Evolutionary conservation across 2,113 vertebrate species (phyloP), one percentile per base, ranked within the genome.

Genomic region (Phoxinus phoxinus): DNA sequence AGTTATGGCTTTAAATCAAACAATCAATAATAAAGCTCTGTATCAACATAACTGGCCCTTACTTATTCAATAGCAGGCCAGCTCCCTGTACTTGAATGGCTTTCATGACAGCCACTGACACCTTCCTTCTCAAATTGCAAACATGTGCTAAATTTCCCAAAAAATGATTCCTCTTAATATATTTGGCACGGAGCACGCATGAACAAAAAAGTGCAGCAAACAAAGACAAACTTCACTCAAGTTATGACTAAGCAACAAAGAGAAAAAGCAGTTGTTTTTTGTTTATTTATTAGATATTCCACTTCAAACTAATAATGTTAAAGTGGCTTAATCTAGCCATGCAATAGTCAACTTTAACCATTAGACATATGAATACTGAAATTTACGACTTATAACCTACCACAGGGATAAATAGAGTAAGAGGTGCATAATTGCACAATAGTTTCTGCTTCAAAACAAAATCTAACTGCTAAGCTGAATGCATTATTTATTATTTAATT

Each of bases 401-500:
- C 67, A 23, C 3, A 72, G 65, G 6, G 19, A 44, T 72, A 10
- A 41, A 72, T 6, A 13, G 1, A n/a, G 19, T 41, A 41, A 72
- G 21, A 72, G 7, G 11, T n/a, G 12, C 19, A 44, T 76, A 76
- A 53, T n/a, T 32, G 46, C 44, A 30, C n/a, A 37, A 37, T 19
- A 41, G 6, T 59, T 53, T 71, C 44, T 32, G 10, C 35, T 71
- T 48, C 6, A 69, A 48, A 82, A 51, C 83, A 80, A 48, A 23
- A 69, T 46, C 86, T 85, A 85, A 85, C 90, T 90, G 90, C 90
- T 96, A 94, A 98, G 96, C 96, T 97, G 96, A 96, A 97, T 96
- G 96, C 96, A 98, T 98, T 95, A 95, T 97, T 95, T 96, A 95
- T 96, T 95, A 96, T 96, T 92, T 97, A 96, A 97, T 96, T 98